Conservation (phyloP, 2,113 vertebrate genomes). For the Mobula hypostoma region DNA sequence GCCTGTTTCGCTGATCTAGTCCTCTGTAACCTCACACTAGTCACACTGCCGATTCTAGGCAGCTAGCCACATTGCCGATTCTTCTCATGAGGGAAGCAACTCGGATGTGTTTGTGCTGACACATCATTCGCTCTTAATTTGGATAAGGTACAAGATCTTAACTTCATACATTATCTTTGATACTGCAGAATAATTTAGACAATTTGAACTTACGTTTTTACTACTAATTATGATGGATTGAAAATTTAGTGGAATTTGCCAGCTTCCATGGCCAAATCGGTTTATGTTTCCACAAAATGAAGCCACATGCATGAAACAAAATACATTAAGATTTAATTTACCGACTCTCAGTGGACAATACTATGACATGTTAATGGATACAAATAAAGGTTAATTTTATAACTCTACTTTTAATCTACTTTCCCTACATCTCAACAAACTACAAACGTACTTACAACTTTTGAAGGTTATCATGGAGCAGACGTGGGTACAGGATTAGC, state of each 20-base stretch:
- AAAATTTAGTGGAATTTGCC: not conserved
- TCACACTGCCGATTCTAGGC: not conserved
- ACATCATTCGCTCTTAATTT: not conserved
- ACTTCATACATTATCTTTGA: not conserved
- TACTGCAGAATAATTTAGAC: not conserved
- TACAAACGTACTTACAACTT: slow-evolving; percentile 14
- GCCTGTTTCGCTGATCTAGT: no score
- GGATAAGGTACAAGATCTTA: not conserved
- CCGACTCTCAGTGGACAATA: not conserved
- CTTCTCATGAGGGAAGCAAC: not conserved
- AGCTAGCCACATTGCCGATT: not conserved
- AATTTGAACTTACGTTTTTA: not conserved
- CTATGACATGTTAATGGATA: not conserved
- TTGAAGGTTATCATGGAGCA: not conserved
- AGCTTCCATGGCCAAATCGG: not conserved
- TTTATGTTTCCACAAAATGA: not conserved
- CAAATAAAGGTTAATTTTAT: not conserved
- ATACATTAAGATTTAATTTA: not conserved
- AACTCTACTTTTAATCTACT: not conserved
- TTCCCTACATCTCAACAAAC: not conserved
- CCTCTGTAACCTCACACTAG: no score
- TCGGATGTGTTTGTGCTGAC: not conserved
- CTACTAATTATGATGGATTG: not conserved
- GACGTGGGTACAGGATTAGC: slow-evolving; percentile 6
- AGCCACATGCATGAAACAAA: not conserved